Evolutionary conservation across 37 sponge, comb jelly and placozoan genomes (phyloP).

Genomic region (Hexactinellida sp.): DNA sequence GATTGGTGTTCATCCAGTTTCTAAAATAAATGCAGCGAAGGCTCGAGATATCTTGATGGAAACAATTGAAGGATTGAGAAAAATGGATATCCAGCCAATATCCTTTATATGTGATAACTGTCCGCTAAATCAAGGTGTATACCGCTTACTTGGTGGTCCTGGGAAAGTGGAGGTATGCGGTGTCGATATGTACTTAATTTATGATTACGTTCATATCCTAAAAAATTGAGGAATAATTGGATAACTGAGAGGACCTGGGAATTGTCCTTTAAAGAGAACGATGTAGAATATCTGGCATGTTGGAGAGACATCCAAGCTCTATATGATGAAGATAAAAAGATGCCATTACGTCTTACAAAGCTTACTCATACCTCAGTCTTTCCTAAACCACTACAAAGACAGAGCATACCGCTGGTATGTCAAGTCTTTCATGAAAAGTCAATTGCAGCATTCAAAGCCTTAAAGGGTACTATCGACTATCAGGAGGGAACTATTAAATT

Average conservation of each 20-base stretch:
- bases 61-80: too few species aligned
- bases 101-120: too few species aligned
- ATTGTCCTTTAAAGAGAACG: not conserved
- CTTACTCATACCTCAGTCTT: not conserved
- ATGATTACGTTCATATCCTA: too few species aligned
- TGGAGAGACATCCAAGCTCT: not conserved
- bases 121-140: too few species aligned
- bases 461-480: not conserved
- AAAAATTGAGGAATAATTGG: not conserved
- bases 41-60: too few species aligned
- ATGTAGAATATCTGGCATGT: not conserved
- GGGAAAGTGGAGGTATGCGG: too few species aligned
- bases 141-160: too few species aligned
- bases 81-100: too few species aligned
- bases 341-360: not conserved
- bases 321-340: constrained; percentile 4
- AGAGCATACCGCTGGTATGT: not conserved
- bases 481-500: not conserved
- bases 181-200: too few species aligned
- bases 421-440: constrained; percentile 6
- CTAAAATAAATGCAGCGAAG: too few species aligned
- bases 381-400: not conserved
- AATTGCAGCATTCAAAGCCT: not conserved
- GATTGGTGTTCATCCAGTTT: too few species aligned
- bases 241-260: not conserved